Evolutionary conservation across 2,113 vertebrate species (phyloP).

Genomic region (Meriones unguiculatus): DNA sequence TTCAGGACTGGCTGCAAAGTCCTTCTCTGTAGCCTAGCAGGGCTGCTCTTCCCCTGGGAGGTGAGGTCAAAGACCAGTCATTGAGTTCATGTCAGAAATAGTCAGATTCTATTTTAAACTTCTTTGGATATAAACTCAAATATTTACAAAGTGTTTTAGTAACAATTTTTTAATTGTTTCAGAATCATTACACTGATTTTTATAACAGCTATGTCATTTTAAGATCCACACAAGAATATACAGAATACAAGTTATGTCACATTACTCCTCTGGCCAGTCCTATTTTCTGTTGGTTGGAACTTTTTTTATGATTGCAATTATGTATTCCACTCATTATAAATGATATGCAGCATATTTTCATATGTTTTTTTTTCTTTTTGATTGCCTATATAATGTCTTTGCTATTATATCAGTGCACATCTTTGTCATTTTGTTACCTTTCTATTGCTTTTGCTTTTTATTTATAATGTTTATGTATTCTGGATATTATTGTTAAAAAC

Average conservation of each 20-base stretch:
- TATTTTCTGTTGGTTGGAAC: neutral
- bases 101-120: neutral
- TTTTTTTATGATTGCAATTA: neutral
- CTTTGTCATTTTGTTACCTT: neutral
- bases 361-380: neutral
- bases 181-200: neutral
- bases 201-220: neutral
- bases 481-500: neutral
- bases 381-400: neutral
- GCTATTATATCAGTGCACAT: neutral
- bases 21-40: no score
- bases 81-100: no score
- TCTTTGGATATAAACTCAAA: neutral
- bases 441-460: neutral
- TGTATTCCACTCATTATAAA: neutral
- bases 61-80: no score
- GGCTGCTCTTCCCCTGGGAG: no score
- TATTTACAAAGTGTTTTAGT: neutral
- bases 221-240: neutral
- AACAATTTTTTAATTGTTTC: neutral
- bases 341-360: neutral
- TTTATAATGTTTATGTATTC: neutral
- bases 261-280: rapidly evolving
- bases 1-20: no score
- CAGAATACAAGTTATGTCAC: neutral